A percentile compares a stretch with the other conserved stretches of the same genome.
These are phyloP conservation scores for Sylvia borin DNA, from an alignment of 2,797 vertebrate species.

Conservation along the genomic window DNA sequence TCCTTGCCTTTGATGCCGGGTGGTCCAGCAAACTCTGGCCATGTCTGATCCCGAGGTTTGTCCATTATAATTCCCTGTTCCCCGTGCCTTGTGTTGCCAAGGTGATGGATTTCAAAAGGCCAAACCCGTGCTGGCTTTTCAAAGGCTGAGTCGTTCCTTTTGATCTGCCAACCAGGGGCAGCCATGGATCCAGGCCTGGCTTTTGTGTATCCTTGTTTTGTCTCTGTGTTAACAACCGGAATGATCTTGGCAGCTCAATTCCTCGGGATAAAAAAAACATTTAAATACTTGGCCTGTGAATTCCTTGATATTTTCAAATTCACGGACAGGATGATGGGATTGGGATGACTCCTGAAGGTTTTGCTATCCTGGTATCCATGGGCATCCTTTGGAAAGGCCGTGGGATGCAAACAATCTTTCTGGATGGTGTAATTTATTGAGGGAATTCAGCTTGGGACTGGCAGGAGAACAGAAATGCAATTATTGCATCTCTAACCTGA, in stretches of 20 bases:
- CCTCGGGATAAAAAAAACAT: background rate
- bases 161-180: background rate
- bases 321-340: rapidly evolving
- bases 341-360: background rate
- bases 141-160: conserved; percentile 35
- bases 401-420: background rate
- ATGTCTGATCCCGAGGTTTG: background rate
- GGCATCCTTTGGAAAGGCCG: background rate
- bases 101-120: conserved; percentile 40
- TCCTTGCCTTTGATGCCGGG: rapidly evolving
- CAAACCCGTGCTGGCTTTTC: background rate
- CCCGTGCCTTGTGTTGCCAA: background rate
- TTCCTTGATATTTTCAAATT: background rate
- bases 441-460: background rate
- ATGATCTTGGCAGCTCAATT: background rate
- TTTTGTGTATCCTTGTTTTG: background rate
- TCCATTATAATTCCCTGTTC: background rate
- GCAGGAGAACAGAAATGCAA: background rate
- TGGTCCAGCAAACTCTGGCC: background rate
- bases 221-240: background rate
- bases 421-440: rapidly evolving
- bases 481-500: background rate
- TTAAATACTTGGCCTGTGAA: background rate
- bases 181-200: background rate
- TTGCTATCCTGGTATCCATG: background rate